phyloP scores from a whole-genome alignment of 2,113 vertebrate genomes.

The Amazona vittata region DNA sequence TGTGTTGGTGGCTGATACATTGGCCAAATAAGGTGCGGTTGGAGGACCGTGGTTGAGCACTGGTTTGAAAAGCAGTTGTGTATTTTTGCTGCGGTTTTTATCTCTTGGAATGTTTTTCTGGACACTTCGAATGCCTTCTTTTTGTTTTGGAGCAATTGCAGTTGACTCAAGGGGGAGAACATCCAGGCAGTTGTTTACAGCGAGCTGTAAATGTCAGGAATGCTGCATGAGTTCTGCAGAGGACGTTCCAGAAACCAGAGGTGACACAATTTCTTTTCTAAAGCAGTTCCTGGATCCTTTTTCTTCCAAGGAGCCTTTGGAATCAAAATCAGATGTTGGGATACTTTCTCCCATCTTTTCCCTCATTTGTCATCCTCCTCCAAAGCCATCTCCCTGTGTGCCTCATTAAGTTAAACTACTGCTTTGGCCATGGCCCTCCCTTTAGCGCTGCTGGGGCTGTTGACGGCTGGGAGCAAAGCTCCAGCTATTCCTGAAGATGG shows the following conservation, averaged over 20 bases:
- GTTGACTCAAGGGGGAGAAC: background rate
- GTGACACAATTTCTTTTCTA: background rate
- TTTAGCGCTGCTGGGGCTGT: background rate
- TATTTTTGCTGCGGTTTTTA: background rate
- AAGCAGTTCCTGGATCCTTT: background rate
- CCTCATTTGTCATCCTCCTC: background rate
- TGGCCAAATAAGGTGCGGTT: background rate
- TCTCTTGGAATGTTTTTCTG: background rate
- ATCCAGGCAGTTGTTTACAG: slow-evolving; percentile 15
- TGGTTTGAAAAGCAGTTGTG: fast-evolving
- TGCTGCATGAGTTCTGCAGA: background rate
- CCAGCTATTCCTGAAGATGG: background rate
- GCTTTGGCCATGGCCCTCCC: background rate
- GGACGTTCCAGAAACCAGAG: background rate
- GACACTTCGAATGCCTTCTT: background rate
- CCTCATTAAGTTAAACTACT: background rate
- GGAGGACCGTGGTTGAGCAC: background rate
- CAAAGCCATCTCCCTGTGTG: background rate
- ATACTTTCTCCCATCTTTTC: background rate
- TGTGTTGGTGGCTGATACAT: fast-evolving
- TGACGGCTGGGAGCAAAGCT: fast-evolving
- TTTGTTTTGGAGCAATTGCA: background rate
- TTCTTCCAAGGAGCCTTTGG: background rate
- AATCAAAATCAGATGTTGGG: slow-evolving; percentile 5
- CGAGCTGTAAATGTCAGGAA: background rate